Base-by-base conservation (phyloP, 92 coral and sea anemone genomes). In the Siderastrea radians region DNA sequence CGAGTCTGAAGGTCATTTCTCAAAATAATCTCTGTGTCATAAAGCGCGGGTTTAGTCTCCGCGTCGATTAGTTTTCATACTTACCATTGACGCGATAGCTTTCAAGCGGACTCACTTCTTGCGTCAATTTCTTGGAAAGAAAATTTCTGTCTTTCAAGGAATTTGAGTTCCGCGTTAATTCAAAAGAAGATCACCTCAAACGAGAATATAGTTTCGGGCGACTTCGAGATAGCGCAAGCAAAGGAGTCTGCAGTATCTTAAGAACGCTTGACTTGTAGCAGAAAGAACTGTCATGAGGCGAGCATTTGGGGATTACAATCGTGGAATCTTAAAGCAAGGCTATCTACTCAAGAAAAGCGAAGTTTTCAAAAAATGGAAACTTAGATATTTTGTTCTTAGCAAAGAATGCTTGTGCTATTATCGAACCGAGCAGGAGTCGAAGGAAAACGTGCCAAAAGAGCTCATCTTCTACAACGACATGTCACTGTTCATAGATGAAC, bases 401-500 rank as follows among this genome's bases (percentile, higher is more conserved):
- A 95, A 91, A 89, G 98, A 95, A 80, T 95, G 96, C 54, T 87
- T 95, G 45, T 95, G 98, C 70, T 95, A 95, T 84, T 95, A 95
- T 77, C 85, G 83, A 38, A 95, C 63, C 5, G 95, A 93, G 49
- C 75, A 91, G 17, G 92, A 95, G 16, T 83, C 98, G 1, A 79
- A 68, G 3, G 75, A 79, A 38, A 84, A 93, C 19, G 94, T 85
- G 9, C 98, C 98, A 1, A 93, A 86, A 59, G 98, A 94, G 51
- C 88, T 95, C 2, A 95, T 95, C 59, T 95, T 93, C 82, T 95
- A 93, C 81, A 95, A 95, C 68, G 98, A 95, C 64, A 88, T 95
- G 96, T 95, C 98, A 6, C 78, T 95, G 10, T 95, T 88, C 52
- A 89, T 95, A 53, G 98, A 93, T 48, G 93, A 93, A 52, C 74